A percentile compares a stretch with the other conserved stretches of the same genome.
These are phyloP conservation scores for Pterostichus niger DNA, from an alignment of 2,888 invertebrate species.

Conservation along the genomic window DNA sequence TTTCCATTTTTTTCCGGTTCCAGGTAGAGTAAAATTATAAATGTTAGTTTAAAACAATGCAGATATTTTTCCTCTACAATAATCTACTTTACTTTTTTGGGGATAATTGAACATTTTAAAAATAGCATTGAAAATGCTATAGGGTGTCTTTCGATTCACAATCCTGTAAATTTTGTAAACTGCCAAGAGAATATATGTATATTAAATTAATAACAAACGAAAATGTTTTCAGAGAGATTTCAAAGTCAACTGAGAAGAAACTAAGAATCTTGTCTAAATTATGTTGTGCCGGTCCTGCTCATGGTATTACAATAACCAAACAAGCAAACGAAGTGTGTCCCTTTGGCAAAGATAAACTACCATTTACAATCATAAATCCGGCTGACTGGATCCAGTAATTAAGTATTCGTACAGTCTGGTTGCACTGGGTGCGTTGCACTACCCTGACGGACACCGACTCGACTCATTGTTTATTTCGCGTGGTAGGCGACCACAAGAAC, in stretches of 20 bases:
- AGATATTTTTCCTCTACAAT: too few relatives aligned
- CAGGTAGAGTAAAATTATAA: too few relatives aligned
- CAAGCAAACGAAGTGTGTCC: constrained; percentile 52
- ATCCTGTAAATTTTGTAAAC: not conserved
- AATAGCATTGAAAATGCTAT: too few relatives aligned
- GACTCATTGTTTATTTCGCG: constrained; percentile 38
- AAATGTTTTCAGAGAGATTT: not conserved
- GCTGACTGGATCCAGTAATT: constrained; percentile 51
- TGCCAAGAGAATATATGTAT: not conserved
- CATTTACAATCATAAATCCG: constrained; percentile 51
- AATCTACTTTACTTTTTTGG: too few relatives aligned
- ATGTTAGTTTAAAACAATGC: too few relatives aligned
- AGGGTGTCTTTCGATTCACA: too few relatives aligned
- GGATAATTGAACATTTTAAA: too few relatives aligned
- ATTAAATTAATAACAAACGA: not conserved
- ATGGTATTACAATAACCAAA: constrained; percentile 22
- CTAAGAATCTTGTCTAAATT: not conserved
- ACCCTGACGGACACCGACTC: not conserved
- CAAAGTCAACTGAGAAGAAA: not conserved
- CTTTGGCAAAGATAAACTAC: constrained; percentile 50
- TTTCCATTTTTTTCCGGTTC: too few relatives aligned
- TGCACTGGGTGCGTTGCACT: constrained; percentile 9
- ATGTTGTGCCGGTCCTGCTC: not conserved
- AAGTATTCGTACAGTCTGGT: constrained; percentile 41
- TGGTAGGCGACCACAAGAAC: constrained; percentile 14